A percentile compares a stretch with the other conserved stretches of the same genome.
Evolutionary conservation across 1,140 invertebrate genomes (phyloP).

Genomic region (Mesaphorura yosii): DNA sequence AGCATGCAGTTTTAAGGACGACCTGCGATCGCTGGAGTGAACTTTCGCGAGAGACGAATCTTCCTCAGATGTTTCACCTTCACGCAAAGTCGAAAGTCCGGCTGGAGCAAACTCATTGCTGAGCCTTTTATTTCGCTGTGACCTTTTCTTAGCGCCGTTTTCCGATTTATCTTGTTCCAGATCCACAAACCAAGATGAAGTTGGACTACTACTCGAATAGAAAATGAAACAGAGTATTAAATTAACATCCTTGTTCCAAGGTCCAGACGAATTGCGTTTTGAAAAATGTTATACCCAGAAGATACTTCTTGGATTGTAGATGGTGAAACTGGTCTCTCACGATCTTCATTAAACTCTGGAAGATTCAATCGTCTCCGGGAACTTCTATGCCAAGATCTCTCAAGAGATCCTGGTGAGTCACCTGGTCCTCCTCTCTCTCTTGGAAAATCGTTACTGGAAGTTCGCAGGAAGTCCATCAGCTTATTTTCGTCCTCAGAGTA

Average conservation of each 20-base stretch:
- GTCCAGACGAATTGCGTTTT: too few species aligned
- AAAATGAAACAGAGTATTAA: too few species aligned
- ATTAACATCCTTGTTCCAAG: too few species aligned
- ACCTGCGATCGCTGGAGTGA: slow-evolving; percentile 73
- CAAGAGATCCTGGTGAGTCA: slow-evolving; percentile 42
- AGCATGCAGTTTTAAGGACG: slow-evolving; percentile 61
- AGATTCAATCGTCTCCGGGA: slow-evolving; percentile 56
- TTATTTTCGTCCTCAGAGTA: slow-evolving; percentile 70
- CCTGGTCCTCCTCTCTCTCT: too few species aligned
- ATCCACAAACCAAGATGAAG: slow-evolving; percentile 80
- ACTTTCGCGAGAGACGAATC: too few species aligned
- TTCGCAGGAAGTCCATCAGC: slow-evolving; percentile 73
- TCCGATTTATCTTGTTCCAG: slow-evolving; percentile 65
- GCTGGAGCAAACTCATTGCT: slow-evolving; percentile 64
- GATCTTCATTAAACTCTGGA: slow-evolving; percentile 43
- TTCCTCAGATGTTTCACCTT: too few species aligned
- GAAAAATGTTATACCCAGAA: too few species aligned
- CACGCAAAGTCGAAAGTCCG: slow-evolving; percentile 58
- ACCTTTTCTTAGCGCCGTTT: slow-evolving; percentile 49
- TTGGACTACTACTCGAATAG: too few species aligned
- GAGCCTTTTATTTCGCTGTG: slow-evolving; percentile 48
- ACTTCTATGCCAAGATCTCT: slow-evolving; percentile 77
- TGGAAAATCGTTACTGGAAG: too few species aligned
- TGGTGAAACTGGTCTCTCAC: slow-evolving; percentile 61
- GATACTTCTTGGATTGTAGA: too few species aligned